phyloP scores from a whole-genome alignment of 2,797 vertebrate genomes.

The Apodemus agrarius region DNA sequence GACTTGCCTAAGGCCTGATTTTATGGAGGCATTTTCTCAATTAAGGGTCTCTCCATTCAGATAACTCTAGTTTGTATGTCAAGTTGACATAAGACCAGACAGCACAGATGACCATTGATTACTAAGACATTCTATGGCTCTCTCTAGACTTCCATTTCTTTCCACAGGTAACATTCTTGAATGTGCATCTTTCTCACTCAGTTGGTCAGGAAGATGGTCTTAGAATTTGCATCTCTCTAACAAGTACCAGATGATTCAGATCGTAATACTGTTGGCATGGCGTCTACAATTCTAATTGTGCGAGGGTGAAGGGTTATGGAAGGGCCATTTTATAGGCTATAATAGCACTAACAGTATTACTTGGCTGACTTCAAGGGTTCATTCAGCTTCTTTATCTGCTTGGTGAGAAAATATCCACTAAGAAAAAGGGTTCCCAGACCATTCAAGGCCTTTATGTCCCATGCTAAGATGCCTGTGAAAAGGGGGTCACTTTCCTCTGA shows the following conservation, averaged over 20 bases:
- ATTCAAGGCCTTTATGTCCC: background rate
- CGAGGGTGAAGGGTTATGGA: background rate
- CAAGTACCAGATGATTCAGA: background rate
- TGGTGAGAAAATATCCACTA: conserved; percentile 18
- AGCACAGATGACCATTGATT: background rate
- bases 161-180: background rate
- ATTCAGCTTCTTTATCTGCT: conserved; percentile 11
- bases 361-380: conserved; percentile 27
- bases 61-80: background rate
- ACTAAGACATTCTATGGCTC: background rate
- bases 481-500: conserved; percentile 28
- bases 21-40: background rate
- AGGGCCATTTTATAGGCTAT: background rate
- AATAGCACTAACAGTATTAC: background rate
- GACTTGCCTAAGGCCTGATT: background rate
- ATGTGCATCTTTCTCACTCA: background rate
- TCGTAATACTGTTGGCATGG: background rate
- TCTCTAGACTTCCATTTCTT: background rate
- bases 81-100: background rate
- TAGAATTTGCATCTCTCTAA: background rate
- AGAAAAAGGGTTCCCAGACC: background rate
- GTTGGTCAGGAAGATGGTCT: background rate
- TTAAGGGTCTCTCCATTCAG: background rate
- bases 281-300: background rate
- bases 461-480: conserved; percentile 40